A percentile compares a stretch with the other conserved stretches of the same genome.
Conservation (phyloP, 1,140 invertebrate species). For the Drosophila grimshawi region DNA sequence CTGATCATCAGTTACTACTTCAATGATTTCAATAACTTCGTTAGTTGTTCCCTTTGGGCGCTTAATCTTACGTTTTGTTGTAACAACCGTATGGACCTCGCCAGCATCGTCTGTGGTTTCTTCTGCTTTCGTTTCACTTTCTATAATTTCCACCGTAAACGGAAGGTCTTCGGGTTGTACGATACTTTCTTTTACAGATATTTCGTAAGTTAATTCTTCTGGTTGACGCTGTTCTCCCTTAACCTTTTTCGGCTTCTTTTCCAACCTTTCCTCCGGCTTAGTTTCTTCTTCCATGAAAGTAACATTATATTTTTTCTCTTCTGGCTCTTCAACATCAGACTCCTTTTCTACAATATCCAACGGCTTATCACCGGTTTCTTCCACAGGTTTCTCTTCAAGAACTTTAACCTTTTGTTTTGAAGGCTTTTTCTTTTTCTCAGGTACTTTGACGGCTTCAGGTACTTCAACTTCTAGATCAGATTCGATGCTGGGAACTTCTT, state of each 20-base stretch:
- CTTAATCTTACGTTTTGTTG: conserved; percentile 84
- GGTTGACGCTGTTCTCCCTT: conserved; percentile 16
- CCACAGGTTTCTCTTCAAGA: conserved; percentile 37
- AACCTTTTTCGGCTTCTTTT: conserved; percentile 38
- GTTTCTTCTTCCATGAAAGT: conserved; percentile 40
- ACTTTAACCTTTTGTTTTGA: conserved; percentile 63
- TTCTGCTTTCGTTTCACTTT: conserved; percentile 71
- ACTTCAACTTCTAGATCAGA: conserved; percentile 16
- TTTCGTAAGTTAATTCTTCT: conserved; percentile 39
- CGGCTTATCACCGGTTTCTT: conserved; percentile 27
- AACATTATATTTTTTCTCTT: conserved; percentile 27
- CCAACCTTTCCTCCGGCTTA: conserved; percentile 13
- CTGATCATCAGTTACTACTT: conserved; percentile 83
- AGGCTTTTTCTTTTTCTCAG: conserved; percentile 71
- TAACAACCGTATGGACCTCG: conserved; percentile 80
- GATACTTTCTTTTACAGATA: conserved; percentile 54
- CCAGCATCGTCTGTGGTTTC: conserved; percentile 70
- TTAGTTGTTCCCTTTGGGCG: conserved; percentile 78
- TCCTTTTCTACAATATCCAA: conserved; percentile 38
- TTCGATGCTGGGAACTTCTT: conserved; percentile 25
- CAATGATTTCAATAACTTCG: conserved; percentile 83
- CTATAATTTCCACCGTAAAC: conserved; percentile 60
- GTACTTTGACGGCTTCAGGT: conserved; percentile 28
- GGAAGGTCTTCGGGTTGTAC: conserved; percentile 43
- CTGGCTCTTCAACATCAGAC: conserved; percentile 52